Evolutionary conservation across 1,140 invertebrate genomes (phyloP), one percentile per base, ranked within the genome.

Genomic region (Eupristina koningsbergeri): DNA sequence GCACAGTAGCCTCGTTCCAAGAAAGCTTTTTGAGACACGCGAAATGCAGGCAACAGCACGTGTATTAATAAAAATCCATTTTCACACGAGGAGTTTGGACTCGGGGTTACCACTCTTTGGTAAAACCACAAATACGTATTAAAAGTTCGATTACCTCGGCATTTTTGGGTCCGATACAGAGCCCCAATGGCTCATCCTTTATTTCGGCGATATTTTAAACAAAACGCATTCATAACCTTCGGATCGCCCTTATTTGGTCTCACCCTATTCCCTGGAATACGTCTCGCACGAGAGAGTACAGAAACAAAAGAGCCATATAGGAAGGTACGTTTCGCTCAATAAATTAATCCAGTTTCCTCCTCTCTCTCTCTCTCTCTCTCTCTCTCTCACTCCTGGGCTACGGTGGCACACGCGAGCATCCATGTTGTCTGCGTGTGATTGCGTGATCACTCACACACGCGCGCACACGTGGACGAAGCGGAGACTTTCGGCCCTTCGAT

Each of bases 261-360:
- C 74, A 2, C 15, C 47, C 47, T 58, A 26, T 26, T 36, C 64
- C 64, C 64, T 19, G 8, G 31, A 31, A 67, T 45, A 39, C n/a
- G 81, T 69, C 63, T 61, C 47, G 80, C 85, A 78, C 47, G 39
- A 36, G 64, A 71, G 71, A 79, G n/a, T 47, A 39, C 53, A 53
- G 50, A 64, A 76, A 47, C 80, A 80, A 84, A 79, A 84, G 83
- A 53, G 36, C 36, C 50, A 41, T 45, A 58, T 63, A 76, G 76
- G 82, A 84, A 83, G 50, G 50, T 82, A 83, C 73, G 86, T 85
- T 86, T 84, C 86, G 64, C 84, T 80, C 86, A 87, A 89, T 89
- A 89, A 89, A 89, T 89, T 89, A 88, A 89, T 88, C 86, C 87
- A 85, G 87, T 88, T 86, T 84, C 86, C 79, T 84, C 81, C 84